Base-by-base conservation (phyloP, 2,113 vertebrate species). In the Odocoileus virginianus region DNA sequence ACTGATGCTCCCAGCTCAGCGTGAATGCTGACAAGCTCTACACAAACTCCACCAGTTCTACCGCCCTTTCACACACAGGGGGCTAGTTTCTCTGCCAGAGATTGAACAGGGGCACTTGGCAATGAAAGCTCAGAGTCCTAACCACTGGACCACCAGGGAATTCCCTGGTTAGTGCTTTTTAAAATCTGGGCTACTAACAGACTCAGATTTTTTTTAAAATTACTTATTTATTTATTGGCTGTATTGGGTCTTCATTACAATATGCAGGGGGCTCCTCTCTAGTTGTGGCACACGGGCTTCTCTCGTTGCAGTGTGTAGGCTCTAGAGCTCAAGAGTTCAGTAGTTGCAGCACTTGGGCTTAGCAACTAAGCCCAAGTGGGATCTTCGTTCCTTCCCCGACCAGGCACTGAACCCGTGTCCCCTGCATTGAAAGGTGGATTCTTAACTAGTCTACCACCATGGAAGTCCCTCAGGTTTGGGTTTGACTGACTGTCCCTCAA, bases 21-120 rank as follows among this genome's bases (percentile, higher is more conserved):
- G 0, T 1, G 27, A 50, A 36, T 2, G 58, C 45, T 6, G 4
- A 33, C 12, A 17, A 25, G 3, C 27, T 36, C 60, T 0, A 14
- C 13, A 33, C 13, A 3, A 50, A 25, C 25, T 7, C 25, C 1
- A 19, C 60, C 52, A 10, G 4, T 11, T 33, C 28, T 23, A 23
- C 64, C 50, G 36, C 45, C 58, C 52, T 60, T 47, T 40, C 19
- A 61, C 45, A 5, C 17, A n/a, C 5, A 33, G 43, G 19, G 50
- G 8, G 30, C 52, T 81, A 33, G 5, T 21, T 81, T 33, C 45
- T 33, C 45, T 12, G 47, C 78, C 78, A 33, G 28, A 19, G 78
- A 52, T 21, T 0, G 2, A 50, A 50, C 8, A 9, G 15, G 78
- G 28, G 16, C 78, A 47, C 45, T 50, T 30, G 16, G 45, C 28